Conservation (phyloP, 2,797 vertebrate genomes). For the Gymnodraco acuticeps region DNA sequence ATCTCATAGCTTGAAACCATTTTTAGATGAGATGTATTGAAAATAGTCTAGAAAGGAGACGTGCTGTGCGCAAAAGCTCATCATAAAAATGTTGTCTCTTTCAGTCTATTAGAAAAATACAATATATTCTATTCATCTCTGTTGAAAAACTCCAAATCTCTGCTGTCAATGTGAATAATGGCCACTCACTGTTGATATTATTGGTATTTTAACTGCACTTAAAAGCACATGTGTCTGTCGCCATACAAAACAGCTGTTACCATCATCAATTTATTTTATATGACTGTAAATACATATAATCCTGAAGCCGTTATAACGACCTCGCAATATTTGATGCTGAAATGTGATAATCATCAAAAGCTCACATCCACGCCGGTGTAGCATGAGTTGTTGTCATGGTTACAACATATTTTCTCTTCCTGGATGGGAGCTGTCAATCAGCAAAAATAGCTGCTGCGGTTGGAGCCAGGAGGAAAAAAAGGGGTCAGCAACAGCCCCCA, state of each 20-base stretch:
- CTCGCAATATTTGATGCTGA: constrained; percentile 45
- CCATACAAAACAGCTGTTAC: constrained; percentile 45
- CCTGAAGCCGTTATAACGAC: constrained; percentile 55
- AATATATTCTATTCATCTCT: constrained; percentile 53
- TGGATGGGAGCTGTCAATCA: constrained; percentile 54
- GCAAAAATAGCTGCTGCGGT: constrained; percentile 29
- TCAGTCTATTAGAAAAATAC: constrained; percentile 48
- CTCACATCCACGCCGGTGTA: constrained; percentile 50
- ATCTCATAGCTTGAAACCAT: constrained; percentile 67
- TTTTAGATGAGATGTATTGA: constrained; percentile 73
- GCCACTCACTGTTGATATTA: constrained; percentile 82
- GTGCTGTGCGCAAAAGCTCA: constrained; percentile 47
- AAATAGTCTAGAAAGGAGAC: constrained; percentile 59
- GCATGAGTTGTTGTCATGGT: constrained; percentile 71
- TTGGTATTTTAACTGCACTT: constrained; percentile 71
- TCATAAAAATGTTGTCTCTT: constrained; percentile 49
- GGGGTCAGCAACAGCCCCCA: constrained; percentile 19
- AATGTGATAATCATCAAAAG: constrained; percentile 54
- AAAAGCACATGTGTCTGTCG: constrained; percentile 76
- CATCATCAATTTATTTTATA: constrained; percentile 32
- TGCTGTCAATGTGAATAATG: constrained; percentile 78
- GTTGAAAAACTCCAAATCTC: constrained; percentile 49
- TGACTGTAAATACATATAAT: constrained; percentile 58
- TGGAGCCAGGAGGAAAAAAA: neutral
- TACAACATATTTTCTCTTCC: constrained; percentile 52